Base-by-base conservation (phyloP, 2,797 vertebrate genomes). In the Channa striata region DNA sequence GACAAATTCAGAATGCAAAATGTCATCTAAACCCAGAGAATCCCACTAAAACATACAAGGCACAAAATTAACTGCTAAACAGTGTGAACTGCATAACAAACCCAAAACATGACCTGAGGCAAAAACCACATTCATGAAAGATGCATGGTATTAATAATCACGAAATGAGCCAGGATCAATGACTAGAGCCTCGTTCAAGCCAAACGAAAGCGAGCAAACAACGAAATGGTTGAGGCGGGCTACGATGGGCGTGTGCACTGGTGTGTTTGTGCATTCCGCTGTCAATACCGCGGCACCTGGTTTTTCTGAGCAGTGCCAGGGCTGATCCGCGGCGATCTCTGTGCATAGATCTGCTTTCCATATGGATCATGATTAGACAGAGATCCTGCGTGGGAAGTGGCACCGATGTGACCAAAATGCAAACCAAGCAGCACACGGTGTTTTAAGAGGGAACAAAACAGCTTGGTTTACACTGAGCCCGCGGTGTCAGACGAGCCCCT, bases 241-340 rank as follows among this genome's bases (percentile, higher is more conserved):
- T 87, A 81, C 84, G 80, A 90, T 84, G 91, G 87, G 93, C 87
- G 91, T 91, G 93, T 90, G 76, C 90, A 90, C 87, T 88, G 87
- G 90, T 80, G 91, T 93, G 92, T 92, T 84, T 75, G 89, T 88
- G 90, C 88, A 89, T 93, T 93, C 91, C 90, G 82, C 92, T 89
- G 92, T 92, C 91, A 90, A 78, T 73, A 84, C 84, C 89, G 87
- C 89, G 74, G 89, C 90, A 91, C 92, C 92, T 92, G 89, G 85
- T 84, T 61, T 82, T 84, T 85, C 82, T 70, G 74, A 42, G 62
- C 65, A 47, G 56, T n/a, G 40, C 52, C 39, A 19, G 34, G 46
- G 58, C 66, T 74, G 51, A 68, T 61, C 61, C 60, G 44, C 74
- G 56, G 39, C 57, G 58, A 47, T 19, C 42, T 25, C 46, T 50